phyloP scores from a whole-genome alignment of 2,113 vertebrate species.

The Orycteropus afer region DNA sequence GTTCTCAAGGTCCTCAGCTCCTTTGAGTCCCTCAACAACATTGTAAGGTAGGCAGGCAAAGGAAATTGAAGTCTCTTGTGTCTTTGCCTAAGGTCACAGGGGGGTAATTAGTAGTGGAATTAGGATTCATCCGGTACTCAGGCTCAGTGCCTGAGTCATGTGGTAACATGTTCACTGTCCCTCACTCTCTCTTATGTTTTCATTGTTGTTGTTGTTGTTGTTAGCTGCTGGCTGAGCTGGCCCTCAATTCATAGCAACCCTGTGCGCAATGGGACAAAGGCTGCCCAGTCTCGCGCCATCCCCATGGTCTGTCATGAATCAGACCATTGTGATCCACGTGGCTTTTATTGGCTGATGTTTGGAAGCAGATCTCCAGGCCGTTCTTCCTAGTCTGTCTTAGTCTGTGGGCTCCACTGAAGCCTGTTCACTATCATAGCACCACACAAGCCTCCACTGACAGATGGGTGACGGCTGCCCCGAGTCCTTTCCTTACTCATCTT shows the following conservation, averaged over 20 bases:
- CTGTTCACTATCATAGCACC: not conserved
- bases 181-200: not conserved
- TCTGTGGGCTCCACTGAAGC: not conserved
- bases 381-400: not conserved
- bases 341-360: not conserved
- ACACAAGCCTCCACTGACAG: not conserved
- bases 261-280: not conserved
- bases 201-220: not conserved
- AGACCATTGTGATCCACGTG: not conserved
- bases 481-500: not conserved
- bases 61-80: slow-evolving; percentile 27
- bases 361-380: not conserved
- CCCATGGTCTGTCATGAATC: not conserved
- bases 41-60: slow-evolving; percentile 24
- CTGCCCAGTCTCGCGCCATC: not conserved
- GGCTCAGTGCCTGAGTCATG: not conserved
- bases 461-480: not conserved
- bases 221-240: not conserved
- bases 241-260: not conserved
- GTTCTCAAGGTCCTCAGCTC: not conserved
- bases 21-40: slow-evolving; percentile 38
- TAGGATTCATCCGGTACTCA: slow-evolving; percentile 19
- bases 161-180: not conserved
- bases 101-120: slow-evolving; percentile 56
- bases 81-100: not conserved